Base-by-base conservation (phyloP, 2,797 vertebrate species). In the Gorsachius magnificus region DNA sequence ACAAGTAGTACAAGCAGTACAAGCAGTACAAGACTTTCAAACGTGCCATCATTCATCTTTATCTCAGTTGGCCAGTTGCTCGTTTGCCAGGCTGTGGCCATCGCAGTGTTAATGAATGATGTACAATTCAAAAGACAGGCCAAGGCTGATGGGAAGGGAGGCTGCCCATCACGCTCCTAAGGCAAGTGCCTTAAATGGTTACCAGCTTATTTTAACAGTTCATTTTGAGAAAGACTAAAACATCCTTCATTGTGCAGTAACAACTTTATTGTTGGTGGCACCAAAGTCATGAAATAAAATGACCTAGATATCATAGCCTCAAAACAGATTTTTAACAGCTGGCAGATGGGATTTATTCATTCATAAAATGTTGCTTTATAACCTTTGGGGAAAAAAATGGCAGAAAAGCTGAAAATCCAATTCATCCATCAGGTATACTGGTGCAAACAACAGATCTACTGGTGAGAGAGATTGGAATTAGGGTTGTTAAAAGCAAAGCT, bases 21-120 rank as follows among this genome's bases (percentile, higher is more conserved):
- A 2, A 38, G 53, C 65, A 16, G 17, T 21, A 35, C 38, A 9
- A 26, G 5, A 1, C 9, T 68, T 69, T 20, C 38, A 8, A 22
- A 21, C 1, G 2, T 14, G 26, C 31, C 18, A 1, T 16, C 1
- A 0, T 18, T 54, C 22, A 2, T 31, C 69, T 33, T 53, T 36
- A 7, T 45, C 84, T 33, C 77, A 10, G 9, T 17, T 41, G 68
- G 18, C 35, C 26, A 10, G 25, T 21, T 38, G 45, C 41, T 48
- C 9, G 12, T 19, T 72, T 53, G 31, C 35, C 13, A 9, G 43
- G 29, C 24, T 35, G 20, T 65, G 66, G 26, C 33, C 58, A 7
- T 18, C 6, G 0, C 11, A 8, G 43, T 4, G 21, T 45, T 82
- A 70, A 74, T 56, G n/a, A 80, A 21, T 16, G 58, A 22, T 11